Evolutionary conservation across 1,140 invertebrate genomes (phyloP), one percentile per base, ranked within the genome.

Genomic region (Heliconius eleuchia): DNA sequence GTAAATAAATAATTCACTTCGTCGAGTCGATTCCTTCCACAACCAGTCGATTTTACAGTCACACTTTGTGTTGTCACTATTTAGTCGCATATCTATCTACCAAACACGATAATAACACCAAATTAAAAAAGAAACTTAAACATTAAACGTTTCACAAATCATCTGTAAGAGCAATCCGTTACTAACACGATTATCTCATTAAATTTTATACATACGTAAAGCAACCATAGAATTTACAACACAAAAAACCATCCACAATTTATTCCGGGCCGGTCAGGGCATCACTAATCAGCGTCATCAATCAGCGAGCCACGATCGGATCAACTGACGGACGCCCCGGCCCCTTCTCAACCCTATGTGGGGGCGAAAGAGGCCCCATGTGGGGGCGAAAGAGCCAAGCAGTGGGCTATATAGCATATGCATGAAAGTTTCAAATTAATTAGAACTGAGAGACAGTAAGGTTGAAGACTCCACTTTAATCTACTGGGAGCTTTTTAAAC

Each of bases 211-310:
- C 82, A 85, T 83, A 82, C 82, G 81, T 85, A 85, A 88, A 86
- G 81, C 80, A 79, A 77, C 76, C 70, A 52, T 71, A 66, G 66
- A 77, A 77, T 77, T 71, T 77, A 77, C 75, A 86, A 88, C 86
- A 80, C 80, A 81, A 80, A 80, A 80, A 80, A 91, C 83, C 85
- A 83, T 87, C 88, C 87, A 90, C 88, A 93, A 92, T 91, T 92
- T 93, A 93, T 92, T 92, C 89, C 84, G 84, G 86, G 85, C 83
- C 85, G 87, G 86, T 87, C 87, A 87, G 88, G 90, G 87, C 90
- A 91, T 91, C 92, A 91, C 92, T 93, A 93, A 93, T 93, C 92
- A 91, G 87, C 86, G 87, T 92, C 92, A 93, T 93, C 92, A 92
- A 93, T 93, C 92, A 93, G 90, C 88, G 84, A 76, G 73, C 82